A percentile compares a stretch with the other conserved stretches of the same genome.
These are phyloP conservation scores for Hofmannophila pseudospretella DNA, from an alignment of 2,888 invertebrate species.

Conservation along the genomic window DNA sequence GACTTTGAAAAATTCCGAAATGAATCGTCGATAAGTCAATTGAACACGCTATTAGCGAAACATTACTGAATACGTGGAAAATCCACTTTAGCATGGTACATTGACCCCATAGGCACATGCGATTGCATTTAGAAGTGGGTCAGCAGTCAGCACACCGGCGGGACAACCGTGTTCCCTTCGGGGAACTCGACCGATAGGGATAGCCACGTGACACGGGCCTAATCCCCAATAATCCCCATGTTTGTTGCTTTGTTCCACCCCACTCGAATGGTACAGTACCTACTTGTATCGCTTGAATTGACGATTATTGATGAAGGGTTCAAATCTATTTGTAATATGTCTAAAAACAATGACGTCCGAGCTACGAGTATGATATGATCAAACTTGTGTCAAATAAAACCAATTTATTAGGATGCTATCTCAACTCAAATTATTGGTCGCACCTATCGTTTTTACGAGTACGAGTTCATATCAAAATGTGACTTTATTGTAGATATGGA, in stretches of 20 bases:
- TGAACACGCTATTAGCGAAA: too few species aligned
- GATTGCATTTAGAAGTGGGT: slow-evolving; percentile 1
- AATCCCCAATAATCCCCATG: slow-evolving; percentile 3
- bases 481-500: too few species aligned
- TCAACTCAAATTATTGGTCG: too few species aligned
- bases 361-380: too few species aligned
- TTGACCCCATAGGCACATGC: slow-evolving; percentile 2
- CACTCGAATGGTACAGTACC: slow-evolving; percentile 1
- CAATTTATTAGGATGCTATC: too few species aligned
- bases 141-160: slow-evolving; percentile 1
- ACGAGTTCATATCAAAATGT: too few species aligned
- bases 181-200: slow-evolving; percentile 1
- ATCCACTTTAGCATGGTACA: not conserved
- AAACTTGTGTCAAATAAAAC: too few species aligned
- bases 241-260: slow-evolving; percentile 3
- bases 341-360: not conserved
- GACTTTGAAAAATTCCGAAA: too few species aligned
- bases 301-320: not conserved
- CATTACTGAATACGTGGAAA: too few species aligned
- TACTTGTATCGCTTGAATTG: not conserved
- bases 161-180: not conserved
- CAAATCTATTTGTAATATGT: not conserved
- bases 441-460: too few species aligned
- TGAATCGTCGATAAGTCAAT: too few species aligned
- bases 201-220: slow-evolving; percentile 3